A percentile compares a stretch with the other conserved stretches of the same genome.
phyloP scores from a whole-genome alignment of 2,797 vertebrate species.

The Petrocephalus schoutedeni region DNA sequence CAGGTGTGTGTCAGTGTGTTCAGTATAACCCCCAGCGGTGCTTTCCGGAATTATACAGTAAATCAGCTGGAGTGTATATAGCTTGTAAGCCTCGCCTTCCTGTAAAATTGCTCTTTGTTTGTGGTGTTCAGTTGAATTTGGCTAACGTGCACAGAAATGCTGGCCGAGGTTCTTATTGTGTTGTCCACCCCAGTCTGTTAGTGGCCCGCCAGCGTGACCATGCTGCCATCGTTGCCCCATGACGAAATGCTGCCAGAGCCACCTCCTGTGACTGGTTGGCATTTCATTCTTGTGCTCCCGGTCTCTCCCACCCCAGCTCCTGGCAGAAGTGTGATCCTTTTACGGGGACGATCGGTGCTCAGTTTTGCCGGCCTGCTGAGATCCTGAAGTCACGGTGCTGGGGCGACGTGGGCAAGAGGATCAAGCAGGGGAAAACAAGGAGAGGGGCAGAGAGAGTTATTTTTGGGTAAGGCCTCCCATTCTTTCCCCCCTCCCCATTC shows the following conservation, averaged over 20 bases:
- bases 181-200: background rate
- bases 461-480: conserved; percentile 10
- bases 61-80: background rate
- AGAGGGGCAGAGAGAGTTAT: background rate
- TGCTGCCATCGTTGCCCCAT: background rate
- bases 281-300: background rate
- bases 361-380: background rate
- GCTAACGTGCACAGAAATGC: background rate
- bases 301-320: background rate
- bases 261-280: background rate
- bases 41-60: background rate
- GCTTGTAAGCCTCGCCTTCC: background rate
- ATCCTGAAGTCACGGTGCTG: background rate
- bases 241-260: background rate
- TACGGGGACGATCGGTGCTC: background rate
- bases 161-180: background rate
- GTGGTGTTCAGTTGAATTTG: background rate
- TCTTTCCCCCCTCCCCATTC: background rate
- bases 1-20: background rate
- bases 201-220: background rate
- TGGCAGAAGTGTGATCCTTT: background rate
- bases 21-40: background rate
- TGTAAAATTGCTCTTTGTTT: background rate
- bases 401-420: background rate
- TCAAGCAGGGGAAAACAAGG: background rate